These are phyloP conservation scores for Enteromius mattozi DNA, from an alignment of 2,797 vertebrate species.

Conservation along the genomic window DNA sequence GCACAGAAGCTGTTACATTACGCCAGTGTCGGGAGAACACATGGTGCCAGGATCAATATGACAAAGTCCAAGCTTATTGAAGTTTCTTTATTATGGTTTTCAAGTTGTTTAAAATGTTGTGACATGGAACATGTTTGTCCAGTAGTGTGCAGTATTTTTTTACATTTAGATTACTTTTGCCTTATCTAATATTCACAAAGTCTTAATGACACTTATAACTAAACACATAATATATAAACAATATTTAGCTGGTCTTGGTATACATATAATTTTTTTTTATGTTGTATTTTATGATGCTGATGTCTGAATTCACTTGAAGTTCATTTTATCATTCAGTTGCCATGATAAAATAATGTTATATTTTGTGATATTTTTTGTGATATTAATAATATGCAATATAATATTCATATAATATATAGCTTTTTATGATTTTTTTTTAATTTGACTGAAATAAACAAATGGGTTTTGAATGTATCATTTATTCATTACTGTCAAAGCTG, in stretches of 20 bases:
- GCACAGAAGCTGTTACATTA: constrained; percentile 26
- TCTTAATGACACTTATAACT: not conserved
- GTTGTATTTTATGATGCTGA: not conserved
- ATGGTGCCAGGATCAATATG: constrained; percentile 54
- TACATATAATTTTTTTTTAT: not conserved
- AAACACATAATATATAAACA: no score
- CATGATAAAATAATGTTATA: not conserved
- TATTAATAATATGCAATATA: not conserved
- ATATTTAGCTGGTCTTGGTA: not conserved
- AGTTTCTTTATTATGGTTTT: not conserved
- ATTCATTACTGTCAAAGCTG: no score
- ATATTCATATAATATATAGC: not conserved
- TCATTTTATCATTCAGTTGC: not conserved
- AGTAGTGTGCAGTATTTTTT: not conserved
- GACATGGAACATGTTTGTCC: not conserved
- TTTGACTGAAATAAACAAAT: no score
- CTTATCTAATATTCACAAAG: not conserved
- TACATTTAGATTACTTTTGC: not conserved
- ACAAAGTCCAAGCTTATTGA: constrained; percentile 8
- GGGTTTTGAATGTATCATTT: no score
- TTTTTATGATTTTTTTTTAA: no score
- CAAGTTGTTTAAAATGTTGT: not conserved
- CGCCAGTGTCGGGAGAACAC: not conserved
- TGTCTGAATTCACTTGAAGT: not conserved
- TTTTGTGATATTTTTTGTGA: not conserved